These are phyloP conservation scores for Buceros bicornis DNA, from an alignment of 2,797 vertebrate species.

Conservation along the genomic window DNA sequence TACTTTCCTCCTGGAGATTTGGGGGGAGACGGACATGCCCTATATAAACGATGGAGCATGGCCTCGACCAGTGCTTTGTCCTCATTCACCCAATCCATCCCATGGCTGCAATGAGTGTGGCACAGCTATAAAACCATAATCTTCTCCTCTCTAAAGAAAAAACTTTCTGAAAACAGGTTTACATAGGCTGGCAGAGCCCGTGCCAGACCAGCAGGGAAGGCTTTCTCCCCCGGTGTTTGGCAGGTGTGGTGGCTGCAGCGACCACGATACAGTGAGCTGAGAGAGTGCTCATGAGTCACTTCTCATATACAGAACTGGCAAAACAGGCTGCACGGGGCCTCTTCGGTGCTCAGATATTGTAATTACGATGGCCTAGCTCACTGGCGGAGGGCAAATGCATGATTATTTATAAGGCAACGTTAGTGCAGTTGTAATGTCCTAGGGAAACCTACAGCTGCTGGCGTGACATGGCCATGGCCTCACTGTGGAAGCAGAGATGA, in stretches of 20 bases:
- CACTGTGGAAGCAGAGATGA: background rate
- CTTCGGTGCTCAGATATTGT: background rate
- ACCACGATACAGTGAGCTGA: background rate
- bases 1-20: background rate
- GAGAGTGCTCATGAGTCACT: slow-evolving; percentile 37
- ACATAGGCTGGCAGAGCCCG: fast-evolving
- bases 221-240: background rate
- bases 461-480: fast-evolving
- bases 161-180: background rate
- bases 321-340: slow-evolving; percentile 1
- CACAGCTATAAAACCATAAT: background rate
- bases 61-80: background rate
- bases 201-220: background rate
- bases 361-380: background rate
- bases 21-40: background rate
- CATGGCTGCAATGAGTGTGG: background rate
- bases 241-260: background rate
- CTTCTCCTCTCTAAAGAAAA: background rate
- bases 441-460: background rate
- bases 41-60: fast-evolving
- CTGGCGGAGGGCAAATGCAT: background rate
- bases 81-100: background rate
- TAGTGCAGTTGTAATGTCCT: background rate
- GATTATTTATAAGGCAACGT: background rate
- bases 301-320: slow-evolving; percentile 17